Percentiles rank a stretch among this genome's conserved stretches.
phyloP scores from a whole-genome alignment of 2,797 vertebrate genomes.

The Tokudaia muenninki region DNA sequence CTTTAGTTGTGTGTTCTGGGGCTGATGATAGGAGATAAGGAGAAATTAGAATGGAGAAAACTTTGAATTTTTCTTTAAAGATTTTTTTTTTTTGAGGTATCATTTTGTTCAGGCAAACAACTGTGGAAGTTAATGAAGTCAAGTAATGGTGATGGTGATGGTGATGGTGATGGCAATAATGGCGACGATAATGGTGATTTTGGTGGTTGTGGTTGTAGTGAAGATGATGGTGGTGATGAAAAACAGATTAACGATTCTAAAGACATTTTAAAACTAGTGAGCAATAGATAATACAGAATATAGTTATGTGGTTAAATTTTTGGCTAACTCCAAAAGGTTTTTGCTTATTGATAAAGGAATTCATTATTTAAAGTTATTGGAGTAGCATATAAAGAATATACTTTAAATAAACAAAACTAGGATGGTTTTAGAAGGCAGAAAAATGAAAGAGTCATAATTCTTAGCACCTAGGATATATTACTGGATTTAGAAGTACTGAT shows the following conservation, averaged over 20 bases:
- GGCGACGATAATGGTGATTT: not conserved
- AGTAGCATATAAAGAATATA: constrained; percentile 4
- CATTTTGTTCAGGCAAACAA: not conserved
- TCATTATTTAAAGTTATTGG: not conserved
- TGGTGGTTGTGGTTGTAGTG: not conserved
- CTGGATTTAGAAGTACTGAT: not conserved
- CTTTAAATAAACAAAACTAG: not conserved
- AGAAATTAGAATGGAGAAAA: not conserved
- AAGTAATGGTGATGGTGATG: not conserved
- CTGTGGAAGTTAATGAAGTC: constrained; percentile 11
- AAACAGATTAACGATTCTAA: constrained; percentile 18
- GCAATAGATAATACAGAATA: not conserved
- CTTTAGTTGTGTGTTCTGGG: not conserved
- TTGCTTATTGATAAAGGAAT: constrained; percentile 19
- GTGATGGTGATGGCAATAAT: not conserved
- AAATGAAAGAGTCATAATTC: not conserved
- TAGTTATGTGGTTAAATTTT: not conserved
- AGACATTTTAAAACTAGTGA: not conserved
- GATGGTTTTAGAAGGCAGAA: not conserved
- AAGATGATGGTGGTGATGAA: not conserved
- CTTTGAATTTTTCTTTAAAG: not conserved
- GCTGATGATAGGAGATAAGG: not conserved
- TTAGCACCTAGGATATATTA: not conserved
- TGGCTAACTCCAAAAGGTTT: not conserved
- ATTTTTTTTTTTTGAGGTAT: not conserved